Base-by-base conservation (phyloP, 2,113 vertebrate genomes). In the Rhynchomys soricoides region DNA sequence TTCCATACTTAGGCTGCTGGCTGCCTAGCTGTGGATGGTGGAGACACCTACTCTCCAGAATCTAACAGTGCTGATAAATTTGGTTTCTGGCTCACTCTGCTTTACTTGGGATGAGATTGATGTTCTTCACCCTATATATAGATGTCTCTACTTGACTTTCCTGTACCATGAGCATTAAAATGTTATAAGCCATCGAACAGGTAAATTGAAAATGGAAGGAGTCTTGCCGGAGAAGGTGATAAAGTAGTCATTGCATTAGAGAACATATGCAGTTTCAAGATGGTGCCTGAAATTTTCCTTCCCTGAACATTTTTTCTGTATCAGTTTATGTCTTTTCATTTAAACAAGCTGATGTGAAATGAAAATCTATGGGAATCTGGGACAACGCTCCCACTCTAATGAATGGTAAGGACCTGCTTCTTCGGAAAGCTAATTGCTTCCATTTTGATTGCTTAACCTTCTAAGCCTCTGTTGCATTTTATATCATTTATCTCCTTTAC, bases 121-220 rank as follows among this genome's bases (percentile, higher is more conserved):
- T 90, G 40, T 31, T 81, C 73, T 94, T 94, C 70, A 40, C 78
- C 19, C 57, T 13, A 26, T 50, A 11, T 57, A 15, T n/a, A 74
- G 82, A 17, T 79, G 83, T 75, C 59, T 40, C 55, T 90, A 34
- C 83, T 96, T 71, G 59, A 94, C 34, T 91, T 91, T 93, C 73
- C 52, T 91, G 16, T 70, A 83, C 78, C 68, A 81, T 16, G 26
- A 79, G 70, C 45, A 71, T 94, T 86, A 90, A 95, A 70, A 70
- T 95, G 90, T 85, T 75, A 92, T 96, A 90, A 96, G 64, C 92
- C 95, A 98, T 16, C 17, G 37, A 97, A 92, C 95, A 97, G 79
- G 85, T 90, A 97, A 96, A 97, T 97, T 96, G 95, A 88, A 94
- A 96, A 90, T 45, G 85, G 83, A 95, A 93, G 94, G 78, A 87